Conservation (phyloP, 2,113 vertebrate genomes). For the Oxyruncus cristatus region DNA sequence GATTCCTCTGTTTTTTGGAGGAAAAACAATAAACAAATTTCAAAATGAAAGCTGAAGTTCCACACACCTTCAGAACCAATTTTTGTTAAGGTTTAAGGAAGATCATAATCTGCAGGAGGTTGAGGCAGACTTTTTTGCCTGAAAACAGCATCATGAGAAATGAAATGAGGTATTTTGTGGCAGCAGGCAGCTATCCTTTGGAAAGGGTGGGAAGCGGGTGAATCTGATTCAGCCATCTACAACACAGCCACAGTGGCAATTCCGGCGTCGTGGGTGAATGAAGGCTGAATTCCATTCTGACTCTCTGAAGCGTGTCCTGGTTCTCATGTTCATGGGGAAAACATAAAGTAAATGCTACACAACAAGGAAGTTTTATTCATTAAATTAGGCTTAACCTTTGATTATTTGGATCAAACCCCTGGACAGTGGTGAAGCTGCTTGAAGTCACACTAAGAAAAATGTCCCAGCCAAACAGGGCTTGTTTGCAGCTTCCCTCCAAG, state of each 20-base stretch:
- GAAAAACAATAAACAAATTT: neutral
- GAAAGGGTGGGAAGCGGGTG: neutral
- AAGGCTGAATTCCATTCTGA: neutral
- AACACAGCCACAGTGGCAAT: neutral
- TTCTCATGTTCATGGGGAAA: neutral
- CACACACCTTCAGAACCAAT: neutral
- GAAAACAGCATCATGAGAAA: neutral
- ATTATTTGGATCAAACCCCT: neutral
- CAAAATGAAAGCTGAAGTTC: neutral
- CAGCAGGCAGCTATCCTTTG: rapidly evolving
- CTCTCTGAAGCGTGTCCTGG: neutral
- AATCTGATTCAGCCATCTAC: neutral
- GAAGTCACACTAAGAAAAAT: neutral
- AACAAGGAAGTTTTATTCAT: neutral
- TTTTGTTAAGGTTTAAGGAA: neutral
- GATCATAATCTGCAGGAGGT: neutral
- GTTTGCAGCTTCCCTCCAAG: neutral
- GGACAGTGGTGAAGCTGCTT: neutral
- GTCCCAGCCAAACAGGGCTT: neutral
- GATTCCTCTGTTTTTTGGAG: neutral
- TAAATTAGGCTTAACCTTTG: neutral
- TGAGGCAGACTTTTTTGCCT: neutral
- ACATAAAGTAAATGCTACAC: neutral
- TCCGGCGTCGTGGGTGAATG: neutral
- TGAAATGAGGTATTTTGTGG: neutral